A percentile compares a stretch with the other conserved stretches of the same genome.
These are phyloP conservation scores for Psilanteris sp. DNA, from an alignment of 1,140 invertebrate species.

Conservation along the genomic window DNA sequence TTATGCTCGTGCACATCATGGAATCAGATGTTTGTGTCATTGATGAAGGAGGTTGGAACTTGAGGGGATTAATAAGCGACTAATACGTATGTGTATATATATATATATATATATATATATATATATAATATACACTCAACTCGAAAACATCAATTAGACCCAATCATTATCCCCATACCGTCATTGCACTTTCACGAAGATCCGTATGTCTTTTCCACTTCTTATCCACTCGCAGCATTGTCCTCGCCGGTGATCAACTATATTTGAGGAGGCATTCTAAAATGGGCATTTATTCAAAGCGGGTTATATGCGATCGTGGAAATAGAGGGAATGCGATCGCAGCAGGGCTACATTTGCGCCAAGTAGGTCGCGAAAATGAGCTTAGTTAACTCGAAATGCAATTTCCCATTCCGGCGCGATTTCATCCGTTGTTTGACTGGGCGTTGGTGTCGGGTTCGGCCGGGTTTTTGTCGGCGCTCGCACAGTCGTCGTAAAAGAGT, in stretches of 20 bases:
- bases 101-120: too few relatives aligned
- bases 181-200: too few relatives aligned
- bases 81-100: too few relatives aligned
- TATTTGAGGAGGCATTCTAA: conserved; percentile 4
- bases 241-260: not conserved
- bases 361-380: conserved; percentile 24
- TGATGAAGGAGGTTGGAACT: too few relatives aligned
- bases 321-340: not conserved
- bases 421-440: conserved; percentile 9
- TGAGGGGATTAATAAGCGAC: too few relatives aligned
- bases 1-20: too few relatives aligned
- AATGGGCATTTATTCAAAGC: conserved; percentile 20
- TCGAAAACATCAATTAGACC: too few relatives aligned
- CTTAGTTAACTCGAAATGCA: conserved; percentile 25
- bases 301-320: not conserved
- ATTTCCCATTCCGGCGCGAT: conserved; percentile 8
- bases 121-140: too few relatives aligned
- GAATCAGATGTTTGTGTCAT: too few relatives aligned
- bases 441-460: conserved; percentile 2
- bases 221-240: conserved; percentile 5
- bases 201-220: too few relatives aligned
- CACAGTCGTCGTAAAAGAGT: conserved; percentile 33
- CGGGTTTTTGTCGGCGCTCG: conserved; percentile 2
- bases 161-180: too few relatives aligned
- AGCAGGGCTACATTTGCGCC: not conserved